Conservation (phyloP, 2,113 vertebrate species). For the Candoia aspera region DNA sequence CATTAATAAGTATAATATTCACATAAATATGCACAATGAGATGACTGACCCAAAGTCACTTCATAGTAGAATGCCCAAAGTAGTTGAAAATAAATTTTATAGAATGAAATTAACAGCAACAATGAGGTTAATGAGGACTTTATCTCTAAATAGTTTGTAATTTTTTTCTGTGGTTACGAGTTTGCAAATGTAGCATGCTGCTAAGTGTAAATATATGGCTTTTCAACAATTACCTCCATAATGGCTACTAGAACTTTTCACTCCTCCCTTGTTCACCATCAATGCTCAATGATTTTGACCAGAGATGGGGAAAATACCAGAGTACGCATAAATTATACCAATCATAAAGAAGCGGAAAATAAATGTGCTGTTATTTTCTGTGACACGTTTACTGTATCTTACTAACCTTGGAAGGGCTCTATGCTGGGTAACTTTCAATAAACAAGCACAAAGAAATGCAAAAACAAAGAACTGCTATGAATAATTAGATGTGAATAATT, state of each 20-base stretch:
- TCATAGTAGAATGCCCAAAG: not conserved
- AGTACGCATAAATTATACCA: not conserved
- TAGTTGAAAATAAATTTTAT: not conserved
- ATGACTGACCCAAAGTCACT: not conserved
- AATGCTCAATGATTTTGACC: not conserved
- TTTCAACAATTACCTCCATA: not conserved
- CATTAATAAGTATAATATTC: not conserved
- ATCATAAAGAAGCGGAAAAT: not conserved
- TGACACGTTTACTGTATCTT: not conserved
- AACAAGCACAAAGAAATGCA: not conserved
- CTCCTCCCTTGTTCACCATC: not conserved
- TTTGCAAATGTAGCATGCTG: not conserved
- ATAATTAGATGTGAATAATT: conserved; percentile 34
- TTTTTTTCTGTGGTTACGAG: not conserved
- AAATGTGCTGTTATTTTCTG: not conserved
- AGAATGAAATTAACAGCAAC: not conserved
- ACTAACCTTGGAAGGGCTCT: not conserved
- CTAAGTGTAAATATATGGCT: not conserved
- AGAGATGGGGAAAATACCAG: not conserved
- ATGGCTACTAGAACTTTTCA: not conserved
- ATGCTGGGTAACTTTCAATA: not conserved
- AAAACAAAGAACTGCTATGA: not conserved
- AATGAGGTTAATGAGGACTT: not conserved
- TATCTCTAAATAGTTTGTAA: not conserved
- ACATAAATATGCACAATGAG: not conserved